A percentile compares a stretch with the other conserved stretches of the same genome.
Conservation (phyloP, 1,140 invertebrate species). For the Euglossa dilemma region DNA sequence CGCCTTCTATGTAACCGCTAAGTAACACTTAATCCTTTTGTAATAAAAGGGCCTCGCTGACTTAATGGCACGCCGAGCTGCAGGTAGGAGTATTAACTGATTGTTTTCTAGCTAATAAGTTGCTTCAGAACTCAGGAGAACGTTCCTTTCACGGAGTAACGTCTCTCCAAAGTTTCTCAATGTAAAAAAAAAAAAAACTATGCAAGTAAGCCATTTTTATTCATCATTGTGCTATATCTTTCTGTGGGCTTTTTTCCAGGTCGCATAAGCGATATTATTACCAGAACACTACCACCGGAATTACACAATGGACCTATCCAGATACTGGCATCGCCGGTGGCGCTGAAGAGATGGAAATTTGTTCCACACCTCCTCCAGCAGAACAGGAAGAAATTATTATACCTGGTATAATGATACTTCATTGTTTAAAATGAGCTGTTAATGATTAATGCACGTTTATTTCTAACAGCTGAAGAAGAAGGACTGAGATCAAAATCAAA, state of each 20-base stretch:
- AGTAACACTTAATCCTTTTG: slow-evolving; percentile 61
- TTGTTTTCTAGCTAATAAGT: slow-evolving; percentile 62
- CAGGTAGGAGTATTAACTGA: slow-evolving; percentile 65
- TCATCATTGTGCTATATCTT: slow-evolving; percentile 73
- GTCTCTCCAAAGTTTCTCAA: slow-evolving; percentile 57
- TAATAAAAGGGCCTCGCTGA: slow-evolving; percentile 62
- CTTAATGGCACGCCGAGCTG: slow-evolving; percentile 56
- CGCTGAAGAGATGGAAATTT: slow-evolving; percentile 86
- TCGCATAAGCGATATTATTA: slow-evolving; percentile 88
- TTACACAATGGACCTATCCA: slow-evolving; percentile 88
- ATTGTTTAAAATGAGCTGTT: not conserved
- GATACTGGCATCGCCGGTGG: slow-evolving; percentile 82
- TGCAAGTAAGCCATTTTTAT: slow-evolving; percentile 52
- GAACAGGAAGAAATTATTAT: slow-evolving; percentile 76
- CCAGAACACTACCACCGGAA: slow-evolving; percentile 84
- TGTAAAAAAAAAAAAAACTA: slow-evolving; percentile 56
- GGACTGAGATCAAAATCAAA: slow-evolving; percentile 49
- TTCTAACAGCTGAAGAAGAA: slow-evolving; percentile 36
- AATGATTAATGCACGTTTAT: not conserved
- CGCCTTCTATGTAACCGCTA: slow-evolving; percentile 54
- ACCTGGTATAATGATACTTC: slow-evolving; percentile 62
- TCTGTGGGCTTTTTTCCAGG: slow-evolving; percentile 83
- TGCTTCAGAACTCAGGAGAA: slow-evolving; percentile 57
- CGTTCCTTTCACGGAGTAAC: slow-evolving; percentile 51
- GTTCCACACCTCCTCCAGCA: slow-evolving; percentile 84